Percentiles rank a stretch among this genome's conserved stretches.
phyloP scores from a whole-genome alignment of 2,113 vertebrate species.

The Pan troglodytes region NHGRI_mPanTro3-v2.1_pri NC_072407.2:64447501-64448000 shows the following conservation, averaged over 20 bases:
- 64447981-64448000: not conserved
- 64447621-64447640: not conserved
- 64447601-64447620: not conserved
- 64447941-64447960: not conserved
- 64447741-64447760: not conserved
- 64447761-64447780: not conserved
- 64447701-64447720: not conserved
- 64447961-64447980: not conserved
- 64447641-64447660: not conserved
- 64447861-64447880: not conserved
- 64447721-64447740: not conserved
- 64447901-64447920: not conserved
- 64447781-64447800: not conserved
- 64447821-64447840: not conserved
- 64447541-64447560: not conserved
- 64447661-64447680: not conserved
- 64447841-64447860: not conserved
- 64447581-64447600: not conserved
- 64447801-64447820: rapidly evolving
- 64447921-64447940: not conserved
- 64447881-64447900: not conserved
- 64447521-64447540: not conserved
- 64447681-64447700: not conserved
- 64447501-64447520: not conserved
- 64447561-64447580: rapidly evolving